These are phyloP conservation scores for Polia nebulosa DNA, from an alignment of 2,888 invertebrate genomes.

Conservation along the genomic window DNA sequence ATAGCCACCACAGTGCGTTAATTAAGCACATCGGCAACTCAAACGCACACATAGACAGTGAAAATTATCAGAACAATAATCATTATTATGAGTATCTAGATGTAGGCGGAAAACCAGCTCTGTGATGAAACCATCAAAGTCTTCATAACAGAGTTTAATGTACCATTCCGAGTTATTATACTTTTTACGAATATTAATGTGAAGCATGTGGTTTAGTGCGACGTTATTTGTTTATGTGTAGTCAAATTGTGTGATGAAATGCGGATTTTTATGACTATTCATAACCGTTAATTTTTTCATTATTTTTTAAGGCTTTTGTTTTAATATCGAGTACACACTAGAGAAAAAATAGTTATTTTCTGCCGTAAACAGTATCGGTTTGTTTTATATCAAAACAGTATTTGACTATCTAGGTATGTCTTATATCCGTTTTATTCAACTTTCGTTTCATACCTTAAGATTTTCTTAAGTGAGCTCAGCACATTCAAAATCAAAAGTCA, in stretches of 20 bases:
- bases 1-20: neutral
- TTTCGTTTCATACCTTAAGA: too few species aligned
- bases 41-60: neutral
- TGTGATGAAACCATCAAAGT: slow-evolving; percentile 24
- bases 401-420: too few species aligned
- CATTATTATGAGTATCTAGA: neutral
- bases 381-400: too few species aligned
- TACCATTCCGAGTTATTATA: slow-evolving; percentile 36
- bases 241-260: slow-evolving; percentile 52
- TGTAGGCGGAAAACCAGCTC: neutral
- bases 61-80: neutral
- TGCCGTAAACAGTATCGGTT: too few species aligned
- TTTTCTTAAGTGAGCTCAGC: too few species aligned
- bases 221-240: slow-evolving; percentile 56
- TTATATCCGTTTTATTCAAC: too few species aligned
- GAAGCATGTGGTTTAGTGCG: slow-evolving; percentile 41
- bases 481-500: too few species aligned
- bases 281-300: slow-evolving; percentile 51
- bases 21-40: neutral
- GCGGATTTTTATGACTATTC: slow-evolving; percentile 34
- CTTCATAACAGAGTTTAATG: slow-evolving; percentile 40
- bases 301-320: slow-evolving; percentile 9
- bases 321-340: neutral
- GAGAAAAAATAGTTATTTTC: neutral
- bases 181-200: slow-evolving; percentile 62